Percentiles rank a stretch among this genome's conserved stretches.
Conservation (phyloP, 2,888 invertebrate genomes). For the Watsonalla binaria region DNA sequence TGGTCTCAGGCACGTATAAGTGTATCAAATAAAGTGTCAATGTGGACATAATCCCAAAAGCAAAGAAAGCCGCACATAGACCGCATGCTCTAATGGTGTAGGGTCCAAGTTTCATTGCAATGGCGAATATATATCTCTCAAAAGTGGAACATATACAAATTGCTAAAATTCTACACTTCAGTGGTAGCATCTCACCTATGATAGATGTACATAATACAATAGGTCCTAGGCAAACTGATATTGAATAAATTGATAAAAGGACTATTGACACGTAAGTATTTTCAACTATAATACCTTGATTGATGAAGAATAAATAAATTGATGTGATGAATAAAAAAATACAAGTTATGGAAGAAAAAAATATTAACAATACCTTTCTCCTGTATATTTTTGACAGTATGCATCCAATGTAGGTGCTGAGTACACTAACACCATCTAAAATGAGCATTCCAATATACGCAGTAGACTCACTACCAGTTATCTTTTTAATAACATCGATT, state of each 20-base stretch:
- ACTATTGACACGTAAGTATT: constrained; percentile 39
- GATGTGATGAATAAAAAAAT: constrained; percentile 41
- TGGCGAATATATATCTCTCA: constrained; percentile 13
- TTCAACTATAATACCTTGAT: constrained; percentile 31
- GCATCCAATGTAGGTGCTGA: constrained; percentile 49
- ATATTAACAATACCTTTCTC: constrained; percentile 40
- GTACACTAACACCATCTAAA: background rate
- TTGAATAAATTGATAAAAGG: constrained; percentile 39
- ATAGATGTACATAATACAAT: constrained; percentile 28
- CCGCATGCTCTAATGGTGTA: constrained; percentile 17
- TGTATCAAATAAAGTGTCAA: constrained; percentile 17
- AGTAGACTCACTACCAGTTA: constrained; percentile 38
- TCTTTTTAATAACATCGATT: constrained; percentile 41
- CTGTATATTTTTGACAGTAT: constrained; percentile 36
- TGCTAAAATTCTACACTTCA: constrained; percentile 16
- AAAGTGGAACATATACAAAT: constrained; percentile 15
- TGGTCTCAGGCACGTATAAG: constrained; percentile 32
- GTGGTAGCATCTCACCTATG: constrained; percentile 28
- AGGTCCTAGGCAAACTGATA: constrained; percentile 49
- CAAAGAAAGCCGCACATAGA: constrained; percentile 29
- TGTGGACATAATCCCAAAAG: constrained; percentile 14
- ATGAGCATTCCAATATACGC: constrained; percentile 27
- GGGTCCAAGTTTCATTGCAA: constrained; percentile 26
- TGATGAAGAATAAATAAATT: constrained; percentile 43
- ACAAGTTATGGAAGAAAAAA: constrained; percentile 36